Percentiles rank a stretch among this genome's conserved stretches.
phyloP scores from a whole-genome alignment of 2,888 invertebrate species.

The Eupeodes luniger region DNA sequence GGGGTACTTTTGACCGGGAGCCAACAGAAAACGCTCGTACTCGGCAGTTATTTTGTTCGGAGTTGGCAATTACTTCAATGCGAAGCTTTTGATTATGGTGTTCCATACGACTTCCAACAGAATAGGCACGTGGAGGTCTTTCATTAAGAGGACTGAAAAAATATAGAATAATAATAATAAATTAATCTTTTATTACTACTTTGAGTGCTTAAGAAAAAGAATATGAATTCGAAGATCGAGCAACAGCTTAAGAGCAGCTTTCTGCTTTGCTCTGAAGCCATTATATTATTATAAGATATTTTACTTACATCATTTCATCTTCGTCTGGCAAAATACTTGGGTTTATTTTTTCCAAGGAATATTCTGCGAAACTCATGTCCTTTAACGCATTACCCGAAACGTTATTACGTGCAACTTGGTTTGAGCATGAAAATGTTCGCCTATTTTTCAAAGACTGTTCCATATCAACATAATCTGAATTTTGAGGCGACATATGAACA shows the following conservation, averaged over 20 bases:
- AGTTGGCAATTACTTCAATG: slow-evolving; percentile 84
- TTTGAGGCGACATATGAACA: slow-evolving; percentile 87
- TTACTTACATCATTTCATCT: slow-evolving; percentile 85
- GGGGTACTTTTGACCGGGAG: slow-evolving; percentile 86
- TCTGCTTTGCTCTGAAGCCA: no score
- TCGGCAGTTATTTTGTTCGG: slow-evolving; percentile 85
- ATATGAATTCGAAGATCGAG: no score
- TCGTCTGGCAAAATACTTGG: slow-evolving; percentile 88
- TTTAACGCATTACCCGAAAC: slow-evolving; percentile 93
- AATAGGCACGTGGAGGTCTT: slow-evolving; percentile 91
- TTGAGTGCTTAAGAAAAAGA: not conserved
- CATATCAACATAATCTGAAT: slow-evolving; percentile 87
- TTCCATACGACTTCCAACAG: slow-evolving; percentile 92
- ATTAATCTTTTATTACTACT: not conserved
- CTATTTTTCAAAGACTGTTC: slow-evolving; percentile 81
- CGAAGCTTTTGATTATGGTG: slow-evolving; percentile 86
- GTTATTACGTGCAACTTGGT: slow-evolving; percentile 88
- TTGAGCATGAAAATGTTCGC: slow-evolving; percentile 74
- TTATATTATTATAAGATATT: not conserved
- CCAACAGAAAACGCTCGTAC: slow-evolving; percentile 92
- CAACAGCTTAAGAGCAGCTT: no score
- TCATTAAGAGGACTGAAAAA: slow-evolving; percentile 80
- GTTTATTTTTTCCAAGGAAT: slow-evolving; percentile 91
- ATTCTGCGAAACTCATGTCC: slow-evolving; percentile 90
- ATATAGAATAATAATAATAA: not conserved